Evolutionary conservation across 2,797 vertebrate species (phyloP).

Genomic region (Eurystomus glaucurus): DNA sequence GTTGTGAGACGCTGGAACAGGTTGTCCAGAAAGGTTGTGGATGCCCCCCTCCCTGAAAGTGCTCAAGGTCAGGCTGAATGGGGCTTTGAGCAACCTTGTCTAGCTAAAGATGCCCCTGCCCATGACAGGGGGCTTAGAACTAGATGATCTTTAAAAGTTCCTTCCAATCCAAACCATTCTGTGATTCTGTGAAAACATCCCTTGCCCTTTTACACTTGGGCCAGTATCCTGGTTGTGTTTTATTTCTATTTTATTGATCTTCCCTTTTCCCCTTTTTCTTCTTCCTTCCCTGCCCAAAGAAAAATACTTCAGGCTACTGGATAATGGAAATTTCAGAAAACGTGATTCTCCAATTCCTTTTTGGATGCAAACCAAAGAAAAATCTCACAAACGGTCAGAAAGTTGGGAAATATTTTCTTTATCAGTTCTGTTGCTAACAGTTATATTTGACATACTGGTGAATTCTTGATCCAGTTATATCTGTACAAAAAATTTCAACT

Average conservation of each 20-base stretch:
- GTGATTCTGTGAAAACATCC: not conserved
- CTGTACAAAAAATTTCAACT: not conserved
- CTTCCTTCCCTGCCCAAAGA: not conserved
- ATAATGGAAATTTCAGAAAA: not conserved
- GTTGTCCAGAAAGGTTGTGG: not conserved
- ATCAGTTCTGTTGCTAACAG: not conserved
- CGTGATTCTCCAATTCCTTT: not conserved
- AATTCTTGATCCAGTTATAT: not conserved
- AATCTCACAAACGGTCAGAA: not conserved
- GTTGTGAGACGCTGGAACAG: not conserved
- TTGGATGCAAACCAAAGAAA: not conserved
- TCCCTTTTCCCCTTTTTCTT: not conserved
- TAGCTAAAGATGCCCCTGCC: not conserved
- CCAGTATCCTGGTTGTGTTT: not conserved
- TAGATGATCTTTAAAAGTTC: not conserved
- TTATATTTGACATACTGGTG: not conserved
- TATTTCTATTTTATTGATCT: not conserved
- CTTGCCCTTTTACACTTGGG: not conserved
- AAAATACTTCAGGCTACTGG: not conserved
- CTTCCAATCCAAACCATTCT: not conserved
- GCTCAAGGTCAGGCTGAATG: not conserved
- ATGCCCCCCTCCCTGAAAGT: not conserved
- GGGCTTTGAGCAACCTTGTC: not conserved
- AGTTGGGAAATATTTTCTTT: not conserved
- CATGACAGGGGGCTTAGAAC: rapidly evolving